These are phyloP conservation scores for Lumbricus terrestris DNA, from an alignment of 2,888 invertebrate species.

Conservation along the genomic window DNA sequence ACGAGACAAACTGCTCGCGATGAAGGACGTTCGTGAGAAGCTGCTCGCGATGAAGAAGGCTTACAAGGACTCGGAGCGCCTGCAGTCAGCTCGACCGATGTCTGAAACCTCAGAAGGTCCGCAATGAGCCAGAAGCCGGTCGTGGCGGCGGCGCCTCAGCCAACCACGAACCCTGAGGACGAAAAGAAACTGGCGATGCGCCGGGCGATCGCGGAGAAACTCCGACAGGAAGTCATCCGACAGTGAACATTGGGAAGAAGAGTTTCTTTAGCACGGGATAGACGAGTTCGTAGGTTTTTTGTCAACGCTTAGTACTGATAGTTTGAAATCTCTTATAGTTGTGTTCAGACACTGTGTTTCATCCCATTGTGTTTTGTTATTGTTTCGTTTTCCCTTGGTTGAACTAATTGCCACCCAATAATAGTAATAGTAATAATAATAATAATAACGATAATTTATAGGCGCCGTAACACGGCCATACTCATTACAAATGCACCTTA, in stretches of 20 bases:
- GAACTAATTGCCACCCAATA: no score
- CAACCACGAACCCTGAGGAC: slow-evolving; percentile 43
- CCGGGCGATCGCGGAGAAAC: slow-evolving; percentile 77
- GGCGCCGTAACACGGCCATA: no score
- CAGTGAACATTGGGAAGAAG: slow-evolving; percentile 36
- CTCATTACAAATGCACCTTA: no score
- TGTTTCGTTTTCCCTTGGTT: not conserved
- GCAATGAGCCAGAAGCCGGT: slow-evolving; percentile 60
- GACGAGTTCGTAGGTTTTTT: not conserved
- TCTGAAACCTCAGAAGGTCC: slow-evolving; percentile 64
- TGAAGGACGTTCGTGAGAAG: slow-evolving; percentile 81
- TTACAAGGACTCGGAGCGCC: slow-evolving; percentile 66
- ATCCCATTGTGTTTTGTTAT: not conserved
- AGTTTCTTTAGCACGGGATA: not conserved
- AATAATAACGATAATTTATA: no score
- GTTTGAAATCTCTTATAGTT: not conserved
- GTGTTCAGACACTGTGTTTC: not conserved
- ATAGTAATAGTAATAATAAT: no score
- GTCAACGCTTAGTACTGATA: not conserved
- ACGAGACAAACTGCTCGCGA: slow-evolving; percentile 82
- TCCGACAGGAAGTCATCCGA: slow-evolving; percentile 82
- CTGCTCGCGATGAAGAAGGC: no score
- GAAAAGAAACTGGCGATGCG: slow-evolving; percentile 74
- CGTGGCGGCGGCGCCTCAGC: not conserved
- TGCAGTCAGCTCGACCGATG: slow-evolving; percentile 69